Base-by-base conservation (phyloP, 2,113 vertebrate genomes). In the Halcyon malimbica region DNA sequence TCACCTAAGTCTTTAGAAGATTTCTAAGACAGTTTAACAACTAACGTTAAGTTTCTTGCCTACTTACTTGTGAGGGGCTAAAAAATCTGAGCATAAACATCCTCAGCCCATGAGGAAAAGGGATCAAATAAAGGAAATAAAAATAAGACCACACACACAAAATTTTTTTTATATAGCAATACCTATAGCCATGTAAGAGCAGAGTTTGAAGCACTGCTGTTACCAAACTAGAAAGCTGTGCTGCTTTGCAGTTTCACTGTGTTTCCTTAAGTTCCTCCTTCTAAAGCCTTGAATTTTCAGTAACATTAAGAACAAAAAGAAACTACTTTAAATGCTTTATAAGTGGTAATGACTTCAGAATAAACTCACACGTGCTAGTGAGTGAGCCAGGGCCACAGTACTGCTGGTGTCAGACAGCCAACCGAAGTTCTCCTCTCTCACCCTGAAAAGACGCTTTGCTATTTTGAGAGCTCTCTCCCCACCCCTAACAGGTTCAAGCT, bases 241-340 rank as follows among this genome's bases (percentile, higher is more conserved):
- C 24, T 60, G 35, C 73, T 94, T 56, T 42, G 29, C 56, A 42
- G 50, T 60, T 56, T 69, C 50, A 26, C n/a, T 17, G 29, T 8
- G 6, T 14, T 26, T 48, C 46, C 53, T 1, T 1, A 44, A 50
- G 33, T 42, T 60, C 50, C 39, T 78, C 54, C 21, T 84, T 77
- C 29, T 37, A 51, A 77, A 90, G 19, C 16, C 35, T 25, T 76
- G 13, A n/a, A 42, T 91, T 78, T 89, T 65, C 35, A 65, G 17
- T 35, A n/a, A 54, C 0, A 0, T 51, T 25, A 54, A 0, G 0
- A 44, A 57, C 7, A 51, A 51, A 13, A 5, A 13, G 9, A 31
- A 67, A 23, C 24, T 68, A 19, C 37, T 79, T 56, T 18, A 48
- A 77, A 51, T 17, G 41, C 9, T 53, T 44, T 17, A 3, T 18